These are phyloP conservation scores for Pluvialis apricaria DNA, from an alignment of 2,113 vertebrate genomes.

Conservation along the genomic window DNA sequence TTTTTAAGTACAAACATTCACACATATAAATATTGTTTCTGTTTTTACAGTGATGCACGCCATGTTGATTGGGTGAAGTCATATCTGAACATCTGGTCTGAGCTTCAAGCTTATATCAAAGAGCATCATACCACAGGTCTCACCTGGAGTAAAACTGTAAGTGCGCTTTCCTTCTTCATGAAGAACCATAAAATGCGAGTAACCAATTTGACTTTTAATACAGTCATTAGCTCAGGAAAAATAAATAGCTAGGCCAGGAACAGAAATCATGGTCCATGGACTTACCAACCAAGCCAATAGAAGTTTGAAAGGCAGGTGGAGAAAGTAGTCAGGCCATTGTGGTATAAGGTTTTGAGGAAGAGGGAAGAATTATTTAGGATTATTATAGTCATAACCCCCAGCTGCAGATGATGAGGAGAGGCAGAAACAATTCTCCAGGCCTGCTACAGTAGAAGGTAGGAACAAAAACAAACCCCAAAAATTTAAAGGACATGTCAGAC, in stretches of 20 bases:
- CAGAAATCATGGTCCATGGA: background rate
- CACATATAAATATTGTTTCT: background rate
- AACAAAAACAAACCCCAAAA: background rate
- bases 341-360: background rate
- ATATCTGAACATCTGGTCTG: slow-evolving; percentile 92
- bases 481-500: background rate
- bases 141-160: slow-evolving; percentile 90
- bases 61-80: slow-evolving; percentile 97
- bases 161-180: slow-evolving; percentile 43
- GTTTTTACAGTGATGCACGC: slow-evolving; percentile 80
- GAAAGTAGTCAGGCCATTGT: background rate
- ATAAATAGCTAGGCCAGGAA: background rate
- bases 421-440: background rate
- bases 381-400: background rate
- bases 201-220: background rate
- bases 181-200: background rate
- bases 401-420: background rate
- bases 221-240: background rate
- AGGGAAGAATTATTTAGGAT: background rate
- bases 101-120: slow-evolving; percentile 93
- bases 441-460: background rate
- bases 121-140: slow-evolving; percentile 92
- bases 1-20: background rate
- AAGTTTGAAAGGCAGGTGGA: background rate
- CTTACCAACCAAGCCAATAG: background rate